These are phyloP conservation scores for Cyclura pinguis DNA, from an alignment of 2,797 vertebrate genomes.

Conservation along the genomic window DNA sequence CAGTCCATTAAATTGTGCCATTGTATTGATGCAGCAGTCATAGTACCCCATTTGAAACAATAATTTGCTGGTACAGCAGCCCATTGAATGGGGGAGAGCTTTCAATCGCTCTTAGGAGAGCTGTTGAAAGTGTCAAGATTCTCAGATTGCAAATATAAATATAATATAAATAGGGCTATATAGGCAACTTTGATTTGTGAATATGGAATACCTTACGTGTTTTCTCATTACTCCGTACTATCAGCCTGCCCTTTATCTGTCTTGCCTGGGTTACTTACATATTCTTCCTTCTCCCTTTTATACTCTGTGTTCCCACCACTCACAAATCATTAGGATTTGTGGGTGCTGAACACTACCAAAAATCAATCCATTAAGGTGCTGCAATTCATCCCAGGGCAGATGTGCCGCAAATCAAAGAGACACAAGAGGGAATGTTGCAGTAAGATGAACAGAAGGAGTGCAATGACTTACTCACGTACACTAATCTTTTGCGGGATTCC, in stretches of 20 bases:
- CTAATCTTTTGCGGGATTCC: conserved; percentile 63
- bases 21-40: conserved; percentile 1
- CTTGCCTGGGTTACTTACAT: conserved; percentile 24
- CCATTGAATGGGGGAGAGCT: neutral
- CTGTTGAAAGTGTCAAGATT: conserved; percentile 18
- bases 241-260: conserved; percentile 17
- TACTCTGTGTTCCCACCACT: neutral
- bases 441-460: neutral
- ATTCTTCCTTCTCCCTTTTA: conserved; percentile 11
- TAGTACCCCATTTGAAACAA: conserved; percentile 6
- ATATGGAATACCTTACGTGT: neutral
- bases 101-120: conserved; percentile 31
- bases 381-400: neutral
- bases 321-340: conserved; percentile 33
- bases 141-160: conserved; percentile 32
- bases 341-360: conserved; percentile 34
- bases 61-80: conserved; percentile 20
- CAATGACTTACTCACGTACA: conserved; percentile 31
- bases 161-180: conserved; percentile 34
- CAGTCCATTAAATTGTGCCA: conserved; percentile 12
- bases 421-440: neutral
- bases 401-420: neutral
- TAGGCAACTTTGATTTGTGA: conserved; percentile 42
- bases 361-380: conserved; percentile 22
- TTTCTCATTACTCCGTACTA: conserved; percentile 1